Percentiles rank a stretch among this genome's conserved stretches.
Evolutionary conservation across 1,140 invertebrate genomes (phyloP).

Genomic region (Mycetomoellerius zeteki): DNA sequence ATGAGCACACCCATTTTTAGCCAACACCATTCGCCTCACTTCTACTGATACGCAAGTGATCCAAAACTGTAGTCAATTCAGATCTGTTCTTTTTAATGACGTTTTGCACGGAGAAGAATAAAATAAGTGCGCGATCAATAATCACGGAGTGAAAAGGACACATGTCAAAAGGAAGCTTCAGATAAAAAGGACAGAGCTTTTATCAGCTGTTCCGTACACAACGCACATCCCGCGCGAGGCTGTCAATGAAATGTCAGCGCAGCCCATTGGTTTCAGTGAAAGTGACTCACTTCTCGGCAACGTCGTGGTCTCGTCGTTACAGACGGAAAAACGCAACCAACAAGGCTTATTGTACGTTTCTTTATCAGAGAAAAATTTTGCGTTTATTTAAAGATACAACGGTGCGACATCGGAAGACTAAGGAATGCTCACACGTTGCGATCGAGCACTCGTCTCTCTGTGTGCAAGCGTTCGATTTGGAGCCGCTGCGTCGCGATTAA

Average conservation of each 20-base stretch:
- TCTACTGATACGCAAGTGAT: neutral
- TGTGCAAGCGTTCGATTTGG: constrained; percentile 22
- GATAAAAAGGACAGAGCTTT: neutral
- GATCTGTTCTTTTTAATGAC: neutral
- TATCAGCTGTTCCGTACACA: constrained; percentile 47
- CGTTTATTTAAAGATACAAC: constrained; percentile 18
- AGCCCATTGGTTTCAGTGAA: neutral
- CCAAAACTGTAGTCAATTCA: constrained; percentile 1
- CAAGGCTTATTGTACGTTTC: neutral
- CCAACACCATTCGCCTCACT: neutral
- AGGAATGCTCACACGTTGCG: neutral
- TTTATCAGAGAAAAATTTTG: neutral
- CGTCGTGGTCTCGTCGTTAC: neutral
- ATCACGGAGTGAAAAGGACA: neutral
- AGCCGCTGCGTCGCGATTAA: constrained; percentile 48
- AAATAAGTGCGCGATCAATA: constrained; percentile 14
- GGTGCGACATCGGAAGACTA: neutral
- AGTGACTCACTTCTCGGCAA: constrained; percentile 6
- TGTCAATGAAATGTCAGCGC: constrained; percentile 39
- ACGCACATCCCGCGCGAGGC: constrained; percentile 8
- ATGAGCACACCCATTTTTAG: neutral
- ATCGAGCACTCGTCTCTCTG: neutral
- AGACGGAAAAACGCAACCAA: neutral
- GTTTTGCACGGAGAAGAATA: neutral
- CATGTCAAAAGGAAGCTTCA: neutral